Evolutionary conservation across 2,888 invertebrate species (phyloP), one percentile per base, ranked within the genome.

Genomic region (Girardia tigrina): DNA sequence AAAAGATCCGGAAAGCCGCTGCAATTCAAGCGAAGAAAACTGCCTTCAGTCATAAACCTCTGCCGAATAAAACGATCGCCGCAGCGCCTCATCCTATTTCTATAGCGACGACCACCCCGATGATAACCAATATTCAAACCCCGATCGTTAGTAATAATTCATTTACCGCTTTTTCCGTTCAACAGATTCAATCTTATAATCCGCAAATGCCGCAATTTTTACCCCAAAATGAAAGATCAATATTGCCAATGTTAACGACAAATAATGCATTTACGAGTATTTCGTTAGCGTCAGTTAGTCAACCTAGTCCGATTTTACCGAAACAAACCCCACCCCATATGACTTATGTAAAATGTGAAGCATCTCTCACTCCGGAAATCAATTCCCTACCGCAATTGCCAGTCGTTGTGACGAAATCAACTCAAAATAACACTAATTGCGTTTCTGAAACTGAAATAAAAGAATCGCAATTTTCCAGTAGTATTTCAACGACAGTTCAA

Each of bases 341-440:
- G n/a, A 23, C 56, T 20, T 56, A 20, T 56, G 56, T 56, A 56
- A 56, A 56, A n/a, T 56, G 56, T 56, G 56, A 56, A 56, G 56
- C 56, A 56, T 56, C 56, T 56, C n/a, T 56, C n/a, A n/a, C 56
- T n/a, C 56, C 56, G 56, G 56, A 56, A 56, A 56, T 56, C 56
- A 56, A 56, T 56, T 56, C 56, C 20, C n/a, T 56, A 12, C 56
- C 56, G 23, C 56, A 56, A 23, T 23, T 56, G n/a, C 56, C 56
- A 56, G 23, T 56, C 56, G 29, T 26, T 1, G 36, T 26, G 14
- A 73, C 28, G 12, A 73, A 73, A 28, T n/a, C 29, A 2, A 6
- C 26, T n/a, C n/a, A 20, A 36, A n/a, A 28, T 16, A 28, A 73
- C 16, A 70, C 23, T 26, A 28, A 73, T 26, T 26, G 29, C 23